phyloP scores from a whole-genome alignment of 2,113 vertebrate species.

The Amblyopsis rosae region DNA sequence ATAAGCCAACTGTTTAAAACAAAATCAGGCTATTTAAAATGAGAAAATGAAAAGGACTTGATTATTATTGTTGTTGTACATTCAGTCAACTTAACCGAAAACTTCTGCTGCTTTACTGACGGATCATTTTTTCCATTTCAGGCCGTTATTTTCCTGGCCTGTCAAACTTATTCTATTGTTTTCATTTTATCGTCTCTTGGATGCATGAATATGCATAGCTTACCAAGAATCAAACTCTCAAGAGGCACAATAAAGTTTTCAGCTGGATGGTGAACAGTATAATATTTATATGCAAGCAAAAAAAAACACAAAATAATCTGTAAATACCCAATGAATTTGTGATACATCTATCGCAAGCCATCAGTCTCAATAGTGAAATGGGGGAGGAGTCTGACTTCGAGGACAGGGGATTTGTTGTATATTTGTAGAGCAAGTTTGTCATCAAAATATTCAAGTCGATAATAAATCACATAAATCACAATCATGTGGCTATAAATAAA shows the following conservation, averaged over 20 bases:
- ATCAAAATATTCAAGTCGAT: background rate
- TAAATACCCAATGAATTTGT: too few species aligned
- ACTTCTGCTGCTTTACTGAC: background rate
- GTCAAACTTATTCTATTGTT: constrained; percentile 26
- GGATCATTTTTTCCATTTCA: background rate
- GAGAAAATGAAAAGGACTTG: background rate
- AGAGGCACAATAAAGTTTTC: too few species aligned
- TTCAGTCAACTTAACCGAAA: background rate
- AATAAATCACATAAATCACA: constrained; percentile 5
- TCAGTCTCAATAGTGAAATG: too few species aligned
- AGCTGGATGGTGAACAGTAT: too few species aligned
- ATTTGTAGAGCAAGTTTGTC: background rate
- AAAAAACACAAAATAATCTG: too few species aligned
- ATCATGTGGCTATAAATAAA: constrained; percentile 7
- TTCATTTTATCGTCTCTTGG: constrained; percentile 14
- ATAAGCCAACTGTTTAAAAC: constrained; percentile 24
- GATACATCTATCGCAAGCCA: too few species aligned
- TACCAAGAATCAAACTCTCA: too few species aligned
- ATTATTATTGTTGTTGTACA: background rate
- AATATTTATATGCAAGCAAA: too few species aligned
- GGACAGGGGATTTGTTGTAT: background rate
- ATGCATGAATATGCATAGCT: background rate
- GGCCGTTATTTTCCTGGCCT: background rate
- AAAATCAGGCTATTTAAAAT: background rate
- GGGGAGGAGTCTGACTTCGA: too few species aligned